Conservation (phyloP, 1,140 invertebrate species). For the Drosophila carrolli region DNA sequence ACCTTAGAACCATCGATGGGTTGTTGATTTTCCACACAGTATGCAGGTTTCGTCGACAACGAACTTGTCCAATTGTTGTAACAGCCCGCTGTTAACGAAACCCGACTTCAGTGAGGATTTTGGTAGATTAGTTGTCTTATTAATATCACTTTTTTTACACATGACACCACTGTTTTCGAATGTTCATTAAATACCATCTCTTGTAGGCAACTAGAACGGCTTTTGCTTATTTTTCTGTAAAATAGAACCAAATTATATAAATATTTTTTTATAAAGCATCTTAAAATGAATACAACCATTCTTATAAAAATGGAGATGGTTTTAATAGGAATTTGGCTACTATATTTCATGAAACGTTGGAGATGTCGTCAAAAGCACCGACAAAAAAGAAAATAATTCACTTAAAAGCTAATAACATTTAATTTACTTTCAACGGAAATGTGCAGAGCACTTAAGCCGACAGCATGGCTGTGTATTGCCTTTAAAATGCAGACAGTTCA, state of each 20-base stretch:
- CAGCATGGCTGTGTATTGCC: conserved; percentile 2
- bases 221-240: too few species aligned
- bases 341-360: background rate
- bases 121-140: background rate
- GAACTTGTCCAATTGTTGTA: conserved; percentile 88
- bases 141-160: background rate
- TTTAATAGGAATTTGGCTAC: too few species aligned
- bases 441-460: conserved; percentile 15
- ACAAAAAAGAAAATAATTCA: conserved; percentile 58
- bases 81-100: conserved; percentile 92
- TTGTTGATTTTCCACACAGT: conserved; percentile 86
- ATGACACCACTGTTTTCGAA: background rate
- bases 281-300: too few species aligned
- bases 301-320: too few species aligned
- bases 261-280: too few species aligned
- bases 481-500: conserved; percentile 24
- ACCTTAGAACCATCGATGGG: too few species aligned
- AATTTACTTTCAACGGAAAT: conserved; percentile 59
- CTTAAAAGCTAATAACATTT: conserved; percentile 66
- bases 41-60: conserved; percentile 96
- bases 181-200: too few species aligned
- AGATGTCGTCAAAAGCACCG: conserved; percentile 5
- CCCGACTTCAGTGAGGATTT: conserved; percentile 88
- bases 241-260: too few species aligned
- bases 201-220: too few species aligned